Evolutionary conservation across 2,113 vertebrate species (phyloP).

Genomic region (Antechinus flavipes): DNA sequence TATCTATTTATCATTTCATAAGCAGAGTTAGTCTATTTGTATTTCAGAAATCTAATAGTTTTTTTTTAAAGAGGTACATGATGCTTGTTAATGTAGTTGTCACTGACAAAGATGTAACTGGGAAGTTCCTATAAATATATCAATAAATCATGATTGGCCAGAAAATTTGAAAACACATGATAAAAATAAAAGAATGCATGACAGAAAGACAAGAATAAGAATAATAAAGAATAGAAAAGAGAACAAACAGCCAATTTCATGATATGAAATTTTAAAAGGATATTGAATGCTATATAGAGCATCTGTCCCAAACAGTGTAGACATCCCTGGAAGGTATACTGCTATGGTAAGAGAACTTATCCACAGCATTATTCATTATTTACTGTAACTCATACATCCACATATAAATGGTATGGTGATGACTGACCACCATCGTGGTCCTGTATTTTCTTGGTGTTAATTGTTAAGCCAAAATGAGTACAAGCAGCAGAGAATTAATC

Average conservation of each 20-base stretch:
- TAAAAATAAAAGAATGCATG: conserved; percentile 48
- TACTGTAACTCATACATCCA: no score
- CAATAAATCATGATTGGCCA: conserved; percentile 53
- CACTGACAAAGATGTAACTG: conserved; percentile 47
- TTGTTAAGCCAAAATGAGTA: no score
- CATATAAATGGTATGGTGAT: no score
- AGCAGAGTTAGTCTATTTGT: conserved; percentile 62
- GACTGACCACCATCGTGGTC: no score
- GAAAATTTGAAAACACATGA: conserved; percentile 54
- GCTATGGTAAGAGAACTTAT: no score
- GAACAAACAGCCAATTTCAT: conserved; percentile 57
- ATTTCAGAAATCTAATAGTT: conserved; percentile 74
- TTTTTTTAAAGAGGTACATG: conserved; percentile 44
- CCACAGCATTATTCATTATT: no score
- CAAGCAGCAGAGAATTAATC: no score
- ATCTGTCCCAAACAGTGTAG: background rate
- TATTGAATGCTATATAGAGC: background rate
- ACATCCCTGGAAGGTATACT: no score
- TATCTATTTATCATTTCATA: conserved; percentile 67
- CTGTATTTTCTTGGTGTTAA: no score
- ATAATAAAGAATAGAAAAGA: conserved; percentile 32
- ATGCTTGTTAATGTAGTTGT: conserved; percentile 69
- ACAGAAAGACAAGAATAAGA: conserved; percentile 9
- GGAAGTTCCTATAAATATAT: conserved; percentile 70
- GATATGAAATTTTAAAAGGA: background rate